These are phyloP conservation scores for Scaptomyza pallida DNA, from an alignment of 1,140 invertebrate genomes.

Conservation along the genomic window DNA sequence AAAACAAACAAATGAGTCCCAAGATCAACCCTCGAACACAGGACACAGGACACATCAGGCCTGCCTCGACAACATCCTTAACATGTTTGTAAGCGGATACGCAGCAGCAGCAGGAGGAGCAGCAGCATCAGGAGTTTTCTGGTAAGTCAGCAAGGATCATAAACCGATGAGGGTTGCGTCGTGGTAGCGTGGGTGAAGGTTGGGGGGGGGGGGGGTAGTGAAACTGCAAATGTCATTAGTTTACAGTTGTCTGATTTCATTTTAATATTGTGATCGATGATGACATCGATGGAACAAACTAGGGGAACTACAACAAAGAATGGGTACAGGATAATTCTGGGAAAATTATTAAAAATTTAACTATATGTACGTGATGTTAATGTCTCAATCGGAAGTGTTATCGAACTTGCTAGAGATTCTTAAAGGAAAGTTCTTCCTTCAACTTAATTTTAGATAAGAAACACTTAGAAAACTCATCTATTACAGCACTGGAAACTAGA, in stretches of 20 bases:
- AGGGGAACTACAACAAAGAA: not conserved
- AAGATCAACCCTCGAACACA: slow-evolving; percentile 51
- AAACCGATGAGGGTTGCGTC: not conserved
- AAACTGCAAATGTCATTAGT: slow-evolving; percentile 54
- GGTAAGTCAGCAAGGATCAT: slow-evolving; percentile 15
- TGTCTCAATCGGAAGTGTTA: too few species aligned
- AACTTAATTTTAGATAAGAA: not conserved
- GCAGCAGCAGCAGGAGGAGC: slow-evolving; percentile 1
- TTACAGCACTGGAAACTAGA: not conserved
- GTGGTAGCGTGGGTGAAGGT: not conserved
- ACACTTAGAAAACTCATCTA: not conserved
- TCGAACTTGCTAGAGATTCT: too few species aligned
- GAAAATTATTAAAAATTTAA: not conserved
- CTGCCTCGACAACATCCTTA: slow-evolving; percentile 1
- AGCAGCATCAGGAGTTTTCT: slow-evolving; percentile 15
- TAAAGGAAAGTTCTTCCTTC: too few species aligned
- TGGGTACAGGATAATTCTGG: too few species aligned
- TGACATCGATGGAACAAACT: slow-evolving; percentile 37
- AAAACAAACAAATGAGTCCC: slow-evolving; percentile 73
- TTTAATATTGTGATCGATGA: slow-evolving; percentile 76
- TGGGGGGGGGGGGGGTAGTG: not conserved
- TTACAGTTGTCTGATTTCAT: slow-evolving; percentile 81
- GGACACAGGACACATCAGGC: not conserved
- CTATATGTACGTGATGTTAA: too few species aligned
- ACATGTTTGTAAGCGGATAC: slow-evolving; percentile 62